Base-by-base conservation (phyloP, 1,140 invertebrate genomes). In the Ylistrum balloti region DNA sequence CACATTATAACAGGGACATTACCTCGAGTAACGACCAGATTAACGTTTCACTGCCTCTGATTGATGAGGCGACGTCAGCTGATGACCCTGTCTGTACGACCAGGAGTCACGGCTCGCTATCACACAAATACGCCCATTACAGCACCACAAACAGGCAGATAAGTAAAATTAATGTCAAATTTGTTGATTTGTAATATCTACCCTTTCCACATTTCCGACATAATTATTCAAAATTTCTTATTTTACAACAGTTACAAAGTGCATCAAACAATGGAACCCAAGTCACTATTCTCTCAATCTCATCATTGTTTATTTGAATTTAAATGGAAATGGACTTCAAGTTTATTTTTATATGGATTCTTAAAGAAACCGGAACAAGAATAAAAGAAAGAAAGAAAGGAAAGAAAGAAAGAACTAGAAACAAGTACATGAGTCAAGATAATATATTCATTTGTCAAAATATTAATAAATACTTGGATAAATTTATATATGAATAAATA, bases 1-100 rank as follows among this genome's bases (percentile, higher is more conserved):
- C 56, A 74, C 56, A 74, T 74, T 74, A 74, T 74, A 74, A 74
- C 56, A n/a, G 56, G 56, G 11, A 74, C 56, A 74, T 74, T 74
- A 74, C 22, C 22, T 28, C 56, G 56, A 28, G 22, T 74, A 74
- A 74, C 56, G 56, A 74, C 56, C 56, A n/a, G 56, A 74, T 74
- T 74, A 74, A n/a, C 56, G 56, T 28, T 7, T 5, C 56, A 74
- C n/a, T 28, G 56, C 56, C n/a, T 28, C 22, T 74, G 56, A 74
- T 74, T 74, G 56, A 74, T 28, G 56, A 28, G 56, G n/a, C 22
- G n/a, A 17, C 41, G 17, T n/a, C 56, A 74, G n/a, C 56, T 74
- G 56, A 74, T 74, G 56, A 74, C 56, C 56, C 56, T 9, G 56
- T 28, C 56, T 45, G 41, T 45, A 13, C 17, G 41, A 45, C 5